phyloP scores from a whole-genome alignment of 92 coral and sea anemone species.

The Muricea muricata region DNA sequence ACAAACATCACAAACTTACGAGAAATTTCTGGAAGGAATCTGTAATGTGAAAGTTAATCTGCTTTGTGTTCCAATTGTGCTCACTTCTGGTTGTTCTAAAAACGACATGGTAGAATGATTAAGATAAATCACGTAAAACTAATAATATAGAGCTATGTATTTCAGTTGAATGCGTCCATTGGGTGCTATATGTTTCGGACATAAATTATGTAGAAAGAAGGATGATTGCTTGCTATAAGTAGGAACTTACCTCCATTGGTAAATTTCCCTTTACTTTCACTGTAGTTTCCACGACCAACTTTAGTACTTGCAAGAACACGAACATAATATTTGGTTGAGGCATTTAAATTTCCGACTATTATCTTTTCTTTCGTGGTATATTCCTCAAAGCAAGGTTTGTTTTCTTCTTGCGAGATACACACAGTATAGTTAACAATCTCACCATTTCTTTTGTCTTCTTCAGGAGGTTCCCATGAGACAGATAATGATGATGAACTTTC shows the following conservation, averaged over 20 bases:
- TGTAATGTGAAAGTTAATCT: neutral
- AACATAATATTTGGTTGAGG: neutral
- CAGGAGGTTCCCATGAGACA: neutral
- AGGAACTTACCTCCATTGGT: neutral
- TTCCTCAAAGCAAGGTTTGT: neutral
- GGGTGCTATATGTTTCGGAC: too few species aligned
- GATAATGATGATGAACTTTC: neutral
- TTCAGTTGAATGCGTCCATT: too few species aligned
- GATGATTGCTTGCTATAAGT: too few species aligned
- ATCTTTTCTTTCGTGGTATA: neutral
- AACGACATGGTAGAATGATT: too few species aligned
- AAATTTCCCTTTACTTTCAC: neutral
- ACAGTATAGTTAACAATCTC: neutral
- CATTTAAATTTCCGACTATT: neutral
- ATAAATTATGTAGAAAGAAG: too few species aligned
- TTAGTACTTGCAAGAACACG: slow-evolving; percentile 1
- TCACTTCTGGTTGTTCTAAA: neutral
- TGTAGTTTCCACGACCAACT: neutral
- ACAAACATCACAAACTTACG: too few species aligned
- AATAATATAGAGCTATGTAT: too few species aligned
- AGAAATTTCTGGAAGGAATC: neutral
- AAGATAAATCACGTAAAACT: too few species aligned
- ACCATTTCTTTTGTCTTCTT: neutral
- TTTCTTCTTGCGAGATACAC: neutral
- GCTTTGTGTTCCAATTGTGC: neutral